Conservation (phyloP, 2,113 vertebrate species). For the Centropus bengalensis region DNA sequence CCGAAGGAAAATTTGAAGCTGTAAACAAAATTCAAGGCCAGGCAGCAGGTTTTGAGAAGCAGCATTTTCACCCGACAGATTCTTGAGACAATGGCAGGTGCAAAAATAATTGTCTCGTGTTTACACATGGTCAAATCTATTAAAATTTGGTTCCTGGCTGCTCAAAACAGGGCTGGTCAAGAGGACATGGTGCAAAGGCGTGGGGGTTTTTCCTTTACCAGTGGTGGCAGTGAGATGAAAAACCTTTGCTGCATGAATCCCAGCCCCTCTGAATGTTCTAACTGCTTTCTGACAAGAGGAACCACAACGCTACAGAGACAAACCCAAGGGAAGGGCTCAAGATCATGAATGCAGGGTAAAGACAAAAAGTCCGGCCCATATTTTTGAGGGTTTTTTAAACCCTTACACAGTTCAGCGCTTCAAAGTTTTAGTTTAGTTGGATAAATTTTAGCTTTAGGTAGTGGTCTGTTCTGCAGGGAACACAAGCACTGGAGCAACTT, state of each 20-base stretch:
- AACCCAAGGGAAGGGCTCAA: background rate
- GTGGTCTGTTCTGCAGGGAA: background rate
- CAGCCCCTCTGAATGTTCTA: background rate
- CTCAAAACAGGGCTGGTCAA: background rate
- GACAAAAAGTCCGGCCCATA: background rate
- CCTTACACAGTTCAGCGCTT: background rate
- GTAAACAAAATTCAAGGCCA: background rate
- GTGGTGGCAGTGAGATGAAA: background rate
- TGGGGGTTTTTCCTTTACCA: background rate
- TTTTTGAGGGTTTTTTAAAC: too few species aligned
- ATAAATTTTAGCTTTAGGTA: background rate
- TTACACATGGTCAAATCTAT: background rate
- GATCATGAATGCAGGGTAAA: background rate
- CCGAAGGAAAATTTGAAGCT: background rate
- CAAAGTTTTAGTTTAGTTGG: background rate
- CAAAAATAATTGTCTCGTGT: background rate
- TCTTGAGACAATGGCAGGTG: background rate
- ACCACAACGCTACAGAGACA: background rate
- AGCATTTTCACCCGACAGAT: background rate
- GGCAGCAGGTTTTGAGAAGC: background rate
- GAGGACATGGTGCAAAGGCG: accelerated
- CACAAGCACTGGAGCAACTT: background rate
- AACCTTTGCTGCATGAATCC: background rate
- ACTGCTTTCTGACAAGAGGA: background rate
- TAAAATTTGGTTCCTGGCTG: background rate